Evolutionary conservation across 2,113 vertebrate genomes (phyloP), one percentile per base, ranked within the genome.

Genomic region (Toxotes chatareus): DNA sequence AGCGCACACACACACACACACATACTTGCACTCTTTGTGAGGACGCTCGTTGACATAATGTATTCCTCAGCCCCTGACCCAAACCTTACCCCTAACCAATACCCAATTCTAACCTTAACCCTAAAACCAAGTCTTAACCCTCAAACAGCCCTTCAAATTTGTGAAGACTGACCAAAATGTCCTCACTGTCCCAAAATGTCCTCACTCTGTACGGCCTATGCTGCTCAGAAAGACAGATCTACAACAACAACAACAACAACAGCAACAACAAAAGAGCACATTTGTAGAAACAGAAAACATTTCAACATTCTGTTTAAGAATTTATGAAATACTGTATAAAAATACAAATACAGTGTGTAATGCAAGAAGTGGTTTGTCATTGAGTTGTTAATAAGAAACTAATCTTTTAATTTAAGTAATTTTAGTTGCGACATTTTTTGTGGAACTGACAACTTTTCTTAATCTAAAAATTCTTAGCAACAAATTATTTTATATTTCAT

Each of bases 1-100:
- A 17, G 21, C 27, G 60, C 27, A 78, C 31, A 62, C 49, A 62
- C 51, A 59, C 49, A 23, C 71, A 46, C 57, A 83, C 49, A 23
- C 65, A 32, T 36, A 83, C 51, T 27, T 27, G 27, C 27, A 27
- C 27, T 27, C 27, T 27, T 27, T 27, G 27, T 27, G 27, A 27
- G 27, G 27, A 1, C 27, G 27, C 27, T 27, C 27, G 27, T 27
- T 27, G 27, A 27, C 27, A 27, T 27, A 27, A 27, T 27, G 27
- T 27, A 27, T 27, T 27, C 27, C 27, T 27, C 27, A 27, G 27
- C 27, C 27, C 27, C 27, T 27, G 27, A 27, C 27, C 27, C 27
- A 1, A 27, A 27, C 27, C 27, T 27, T 27, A 27, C 27, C 27
- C 27, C 27, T 27, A 27, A 27, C 27, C 27, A 27, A 27, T 27